These are phyloP conservation scores for Chrysocyon brachyurus DNA, from an alignment of 2,797 vertebrate species.

Conservation along the genomic window DNA sequence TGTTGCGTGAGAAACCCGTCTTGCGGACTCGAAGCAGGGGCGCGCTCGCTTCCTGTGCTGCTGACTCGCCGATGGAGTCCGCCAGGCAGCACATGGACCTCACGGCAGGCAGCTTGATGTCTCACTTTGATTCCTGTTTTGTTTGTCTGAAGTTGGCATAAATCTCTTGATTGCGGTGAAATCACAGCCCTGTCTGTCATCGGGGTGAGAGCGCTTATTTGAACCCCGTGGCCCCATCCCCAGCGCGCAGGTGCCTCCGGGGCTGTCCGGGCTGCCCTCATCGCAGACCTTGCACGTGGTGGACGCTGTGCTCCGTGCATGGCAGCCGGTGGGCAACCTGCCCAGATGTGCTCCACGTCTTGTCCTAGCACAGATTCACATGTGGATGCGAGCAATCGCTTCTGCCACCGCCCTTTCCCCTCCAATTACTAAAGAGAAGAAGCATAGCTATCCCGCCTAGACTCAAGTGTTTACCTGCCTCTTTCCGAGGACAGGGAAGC, in stretches of 20 bases:
- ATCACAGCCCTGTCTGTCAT: slow-evolving; percentile 34
- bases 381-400: background rate
- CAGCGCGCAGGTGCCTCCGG: background rate
- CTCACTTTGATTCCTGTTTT: slow-evolving; percentile 80
- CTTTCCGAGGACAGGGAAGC: background rate
- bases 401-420: background rate
- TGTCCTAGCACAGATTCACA: background rate
- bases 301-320: slow-evolving; percentile 43
- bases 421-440: background rate
- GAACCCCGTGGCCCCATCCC: background rate
- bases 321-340: background rate
- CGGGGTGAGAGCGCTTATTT: slow-evolving; percentile 50
- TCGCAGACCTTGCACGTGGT: background rate
- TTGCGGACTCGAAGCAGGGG: slow-evolving; percentile 70
- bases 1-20: slow-evolving; percentile 80
- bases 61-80: slow-evolving; percentile 70
- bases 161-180: slow-evolving; percentile 71
- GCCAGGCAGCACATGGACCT: slow-evolving; percentile 72
- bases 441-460: background rate
- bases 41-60: slow-evolving; percentile 82
- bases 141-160: slow-evolving; percentile 71
- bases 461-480: background rate
- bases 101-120: slow-evolving; percentile 71
- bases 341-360: background rate
- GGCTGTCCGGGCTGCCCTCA: background rate